Conservation (phyloP, 2,113 vertebrate genomes). For the Zosterops japonicus region DNA sequence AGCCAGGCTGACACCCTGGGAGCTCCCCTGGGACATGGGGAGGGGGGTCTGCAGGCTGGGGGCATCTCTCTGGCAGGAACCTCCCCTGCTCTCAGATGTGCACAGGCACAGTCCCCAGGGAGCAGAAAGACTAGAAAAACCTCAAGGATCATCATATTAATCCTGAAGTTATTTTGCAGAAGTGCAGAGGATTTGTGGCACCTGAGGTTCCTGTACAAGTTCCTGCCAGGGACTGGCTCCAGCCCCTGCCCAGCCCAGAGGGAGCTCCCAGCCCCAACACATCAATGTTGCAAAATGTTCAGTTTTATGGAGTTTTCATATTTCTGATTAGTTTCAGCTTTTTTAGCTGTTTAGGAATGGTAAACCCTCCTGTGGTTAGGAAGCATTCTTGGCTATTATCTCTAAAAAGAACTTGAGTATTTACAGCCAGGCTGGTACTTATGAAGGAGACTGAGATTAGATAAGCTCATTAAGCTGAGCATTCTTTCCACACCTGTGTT, state of each 20-base stretch:
- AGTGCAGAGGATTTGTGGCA: not conserved
- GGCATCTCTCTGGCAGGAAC: not conserved
- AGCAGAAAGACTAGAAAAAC: not conserved
- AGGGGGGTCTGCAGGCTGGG: not conserved
- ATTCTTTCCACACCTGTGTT: not conserved
- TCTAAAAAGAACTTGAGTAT: not conserved
- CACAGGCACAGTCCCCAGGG: not conserved
- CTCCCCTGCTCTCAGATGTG: not conserved
- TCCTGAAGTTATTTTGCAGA: not conserved
- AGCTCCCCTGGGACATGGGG: fast-evolving
- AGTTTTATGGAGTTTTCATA: fast-evolving
- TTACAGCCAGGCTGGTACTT: not conserved
- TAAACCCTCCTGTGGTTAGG: not conserved
- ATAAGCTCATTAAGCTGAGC: not conserved
- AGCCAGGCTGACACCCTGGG: not conserved
- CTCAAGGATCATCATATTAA: not conserved
- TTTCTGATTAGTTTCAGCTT: not conserved
- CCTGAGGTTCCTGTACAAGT: not conserved
- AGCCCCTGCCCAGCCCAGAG: not conserved
- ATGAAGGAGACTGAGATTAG: not conserved
- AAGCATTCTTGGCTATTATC: not conserved
- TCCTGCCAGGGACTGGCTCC: not conserved
- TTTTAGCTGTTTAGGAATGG: not conserved
- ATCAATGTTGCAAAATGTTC: not conserved
- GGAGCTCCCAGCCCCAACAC: not conserved